Base-by-base conservation (phyloP, 35 echinoderm and acorn worm species). In the Stichopus chloronotus region DNA sequence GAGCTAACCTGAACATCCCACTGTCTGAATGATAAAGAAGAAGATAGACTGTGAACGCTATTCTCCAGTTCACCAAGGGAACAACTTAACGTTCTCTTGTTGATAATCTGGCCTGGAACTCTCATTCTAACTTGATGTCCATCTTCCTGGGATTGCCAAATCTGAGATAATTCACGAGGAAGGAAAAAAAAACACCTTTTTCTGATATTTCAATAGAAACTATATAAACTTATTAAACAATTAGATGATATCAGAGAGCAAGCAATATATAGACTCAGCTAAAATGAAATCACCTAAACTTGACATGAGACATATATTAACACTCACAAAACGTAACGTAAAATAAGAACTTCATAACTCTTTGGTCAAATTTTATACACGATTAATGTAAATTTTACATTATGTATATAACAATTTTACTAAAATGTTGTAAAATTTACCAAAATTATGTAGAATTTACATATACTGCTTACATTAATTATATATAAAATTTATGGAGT, bases 1-100 rank as follows among this genome's bases (percentile, higher is more conserved):
- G 30, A 5, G 24, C 59, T 89, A 61, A 89, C 87, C 87, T 89
- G 57, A 14, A 89, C 65, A 22, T 89, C 20, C 87, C 59, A 89
- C 52, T 89, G 87, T 53, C 87, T 59, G 25, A 89, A 89, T 52
- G 87, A 89, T 8, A 43, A 89, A 4, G 87, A 16, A 17, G 23
- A 0, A 10, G n/a, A 43, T 20, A 21, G 57, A 30, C 59, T 71
- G 14, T 30, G 9, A 30, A 89, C n/a, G 61, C 52, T 89, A 55
- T 72, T 72, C 14, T 56, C 87, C n/a, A 89, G 43, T 52, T 89
- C 59, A 71, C 87, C 87, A 55, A 89, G 59, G 52, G 87, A 7
- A 25, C 87, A 89, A 71, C 58, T 22, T 9, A 89, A 25, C 5
- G 87, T 89, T 25, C 60, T 61, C 53, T 19, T 72, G 16, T 89